Conservation (phyloP, 2,113 vertebrate species). For the Hepsetus odoe region DNA sequence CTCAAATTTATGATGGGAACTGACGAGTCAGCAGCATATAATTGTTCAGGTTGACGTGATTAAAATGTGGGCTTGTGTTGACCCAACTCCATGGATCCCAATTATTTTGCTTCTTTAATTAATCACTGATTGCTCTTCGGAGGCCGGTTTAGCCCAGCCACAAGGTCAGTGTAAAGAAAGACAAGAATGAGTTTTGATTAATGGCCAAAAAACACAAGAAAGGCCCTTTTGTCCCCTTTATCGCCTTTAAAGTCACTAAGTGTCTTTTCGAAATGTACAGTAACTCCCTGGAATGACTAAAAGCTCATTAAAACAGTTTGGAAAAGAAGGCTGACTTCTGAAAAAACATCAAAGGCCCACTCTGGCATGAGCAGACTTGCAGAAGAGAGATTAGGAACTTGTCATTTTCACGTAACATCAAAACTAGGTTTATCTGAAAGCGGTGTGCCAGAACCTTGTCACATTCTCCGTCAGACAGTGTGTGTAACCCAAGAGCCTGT, state of each 20-base stretch:
- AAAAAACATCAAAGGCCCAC: neutral
- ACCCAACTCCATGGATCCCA: neutral
- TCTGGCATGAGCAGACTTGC: neutral
- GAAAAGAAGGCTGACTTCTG: neutral
- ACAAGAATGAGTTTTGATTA: conserved; percentile 29
- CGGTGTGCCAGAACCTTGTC: neutral
- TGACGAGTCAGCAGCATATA: neutral
- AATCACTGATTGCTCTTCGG: conserved; percentile 5
- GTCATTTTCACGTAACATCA: neutral
- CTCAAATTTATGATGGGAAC: neutral
- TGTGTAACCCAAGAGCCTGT: neutral
- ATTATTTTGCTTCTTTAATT: conserved; percentile 36
- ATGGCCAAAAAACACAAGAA: conserved; percentile 25
- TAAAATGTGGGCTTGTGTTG: neutral
- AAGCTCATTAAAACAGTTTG: conserved; percentile 44
- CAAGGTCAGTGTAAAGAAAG: conserved; percentile 39
- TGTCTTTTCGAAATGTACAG: conserved; percentile 32
- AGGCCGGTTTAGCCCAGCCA: conserved; percentile 31
- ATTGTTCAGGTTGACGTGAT: neutral
- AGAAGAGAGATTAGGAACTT: neutral
- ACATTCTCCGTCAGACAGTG: neutral
- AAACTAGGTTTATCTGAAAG: neutral
- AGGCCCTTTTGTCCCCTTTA: conserved; percentile 31
- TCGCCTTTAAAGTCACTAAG: conserved; percentile 36
- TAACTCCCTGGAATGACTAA: conserved; percentile 37